These are phyloP conservation scores for Rhamphomyia laevipes DNA, from an alignment of 2,888 invertebrate genomes.

Conservation along the genomic window DNA sequence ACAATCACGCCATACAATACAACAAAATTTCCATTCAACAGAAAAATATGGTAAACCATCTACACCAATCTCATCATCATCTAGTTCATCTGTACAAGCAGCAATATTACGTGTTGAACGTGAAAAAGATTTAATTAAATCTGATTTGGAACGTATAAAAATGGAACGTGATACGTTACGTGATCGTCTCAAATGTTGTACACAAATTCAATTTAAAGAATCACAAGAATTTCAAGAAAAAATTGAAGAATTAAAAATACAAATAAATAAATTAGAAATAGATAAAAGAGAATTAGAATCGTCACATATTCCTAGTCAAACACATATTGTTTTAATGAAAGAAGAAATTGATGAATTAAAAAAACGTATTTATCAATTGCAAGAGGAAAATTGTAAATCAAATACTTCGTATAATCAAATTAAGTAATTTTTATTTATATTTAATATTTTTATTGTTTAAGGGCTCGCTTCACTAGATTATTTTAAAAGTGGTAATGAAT, in stretches of 20 bases:
- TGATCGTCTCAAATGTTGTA: slow-evolving; percentile 42
- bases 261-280: slow-evolving; percentile 41
- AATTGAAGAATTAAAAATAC: slow-evolving; percentile 40
- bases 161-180: slow-evolving; percentile 47
- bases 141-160: slow-evolving; percentile 45
- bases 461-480: too few species aligned
- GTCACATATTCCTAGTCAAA: slow-evolving; percentile 40
- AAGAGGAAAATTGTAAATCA: slow-evolving; percentile 43
- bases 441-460: neutral
- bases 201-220: slow-evolving; percentile 40
- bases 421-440: slow-evolving; percentile 34
- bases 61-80: slow-evolving; percentile 13
- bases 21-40: slow-evolving; percentile 7
- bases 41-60: neutral
- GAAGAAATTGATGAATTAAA: slow-evolving; percentile 43
- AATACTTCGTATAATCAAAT: slow-evolving; percentile 45
- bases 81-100: slow-evolving; percentile 25
- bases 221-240: slow-evolving; percentile 40
- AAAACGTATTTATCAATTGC: slow-evolving; percentile 40
- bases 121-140: slow-evolving; percentile 44
- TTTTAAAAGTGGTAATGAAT: too few species aligned
- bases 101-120: slow-evolving; percentile 31
- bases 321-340: slow-evolving; percentile 42
- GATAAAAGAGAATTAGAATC: slow-evolving; percentile 45
- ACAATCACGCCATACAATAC: slow-evolving; percentile 10